Percentiles rank a stretch among this genome's conserved stretches.
phyloP scores from a whole-genome alignment of 2,113 vertebrate genomes.

The Prinia subflava region DNA sequence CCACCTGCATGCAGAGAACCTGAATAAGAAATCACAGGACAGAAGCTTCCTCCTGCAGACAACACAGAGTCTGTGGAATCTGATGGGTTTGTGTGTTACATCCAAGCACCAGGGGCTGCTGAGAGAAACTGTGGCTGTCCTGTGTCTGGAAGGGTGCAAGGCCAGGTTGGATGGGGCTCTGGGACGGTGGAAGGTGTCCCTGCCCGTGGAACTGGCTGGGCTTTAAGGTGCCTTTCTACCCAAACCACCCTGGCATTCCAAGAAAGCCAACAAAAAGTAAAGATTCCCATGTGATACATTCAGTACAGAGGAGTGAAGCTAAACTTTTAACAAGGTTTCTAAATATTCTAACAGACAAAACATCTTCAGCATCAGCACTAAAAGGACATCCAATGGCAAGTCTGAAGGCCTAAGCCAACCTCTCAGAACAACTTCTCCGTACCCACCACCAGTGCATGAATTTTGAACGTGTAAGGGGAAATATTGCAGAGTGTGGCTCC shows the following conservation, averaged over 20 bases:
- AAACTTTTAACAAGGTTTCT: background rate
- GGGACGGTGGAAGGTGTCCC: background rate
- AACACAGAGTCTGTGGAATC: accelerated
- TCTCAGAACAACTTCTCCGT: accelerated
- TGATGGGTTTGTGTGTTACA: accelerated
- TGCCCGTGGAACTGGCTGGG: background rate
- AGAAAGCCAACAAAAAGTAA: background rate
- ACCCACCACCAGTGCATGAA: background rate
- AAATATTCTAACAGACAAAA: background rate
- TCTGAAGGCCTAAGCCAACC: background rate
- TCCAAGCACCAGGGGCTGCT: background rate
- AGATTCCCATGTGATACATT: accelerated
- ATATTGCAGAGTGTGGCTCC: background rate
- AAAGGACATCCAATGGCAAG: background rate
- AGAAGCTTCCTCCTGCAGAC: background rate
- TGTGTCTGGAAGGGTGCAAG: background rate
- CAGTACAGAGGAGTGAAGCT: background rate
- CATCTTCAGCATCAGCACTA: background rate
- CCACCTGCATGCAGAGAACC: background rate
- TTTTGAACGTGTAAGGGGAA: background rate
- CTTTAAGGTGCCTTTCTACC: background rate
- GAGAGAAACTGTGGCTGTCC: background rate
- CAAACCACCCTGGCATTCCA: background rate
- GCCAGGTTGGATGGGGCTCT: background rate
- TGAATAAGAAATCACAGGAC: background rate